These are phyloP conservation scores for Agapetus fuscipes DNA, from an alignment of 2,888 invertebrate genomes.

Conservation along the genomic window DNA sequence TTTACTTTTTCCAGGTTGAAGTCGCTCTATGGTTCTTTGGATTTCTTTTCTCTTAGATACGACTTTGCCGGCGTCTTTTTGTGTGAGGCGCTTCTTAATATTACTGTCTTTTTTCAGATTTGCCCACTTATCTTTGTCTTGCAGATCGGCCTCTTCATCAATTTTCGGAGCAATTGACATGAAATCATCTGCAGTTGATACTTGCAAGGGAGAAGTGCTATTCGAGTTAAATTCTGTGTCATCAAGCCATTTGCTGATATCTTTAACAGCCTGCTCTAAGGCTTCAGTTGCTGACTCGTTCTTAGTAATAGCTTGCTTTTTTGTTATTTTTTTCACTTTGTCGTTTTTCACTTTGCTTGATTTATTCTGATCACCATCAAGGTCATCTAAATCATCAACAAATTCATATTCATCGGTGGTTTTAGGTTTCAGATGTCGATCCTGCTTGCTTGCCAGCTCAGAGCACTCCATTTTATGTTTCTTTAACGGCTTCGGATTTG, in stretches of 20 bases:
- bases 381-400: constrained; percentile 20
- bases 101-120: constrained; percentile 34
- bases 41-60: constrained; percentile 55
- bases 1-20: constrained; percentile 82
- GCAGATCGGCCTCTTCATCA: constrained; percentile 30
- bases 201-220: constrained; percentile 65
- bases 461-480: constrained; percentile 20
- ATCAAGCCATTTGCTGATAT: constrained; percentile 82
- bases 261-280: constrained; percentile 63
- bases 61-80: constrained; percentile 32
- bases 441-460: constrained; percentile 23
- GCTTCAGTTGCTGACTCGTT: constrained; percentile 49
- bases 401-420: constrained; percentile 26
- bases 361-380: constrained; percentile 23
- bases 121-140: constrained; percentile 31
- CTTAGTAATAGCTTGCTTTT: constrained; percentile 30
- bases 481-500: constrained; percentile 20
- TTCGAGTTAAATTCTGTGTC: constrained; percentile 70
- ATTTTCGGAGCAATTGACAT: constrained; percentile 36
- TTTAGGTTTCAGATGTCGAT: constrained; percentile 25
- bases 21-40: constrained; percentile 71
- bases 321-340: constrained; percentile 21
- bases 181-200: constrained; percentile 51
- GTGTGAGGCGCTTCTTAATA: constrained; percentile 37
- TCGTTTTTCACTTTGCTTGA: constrained; percentile 23